Evolutionary conservation across 2,113 vertebrate genomes (phyloP), one percentile per base, ranked within the genome.

Genomic region (Numenius arquata): DNA sequence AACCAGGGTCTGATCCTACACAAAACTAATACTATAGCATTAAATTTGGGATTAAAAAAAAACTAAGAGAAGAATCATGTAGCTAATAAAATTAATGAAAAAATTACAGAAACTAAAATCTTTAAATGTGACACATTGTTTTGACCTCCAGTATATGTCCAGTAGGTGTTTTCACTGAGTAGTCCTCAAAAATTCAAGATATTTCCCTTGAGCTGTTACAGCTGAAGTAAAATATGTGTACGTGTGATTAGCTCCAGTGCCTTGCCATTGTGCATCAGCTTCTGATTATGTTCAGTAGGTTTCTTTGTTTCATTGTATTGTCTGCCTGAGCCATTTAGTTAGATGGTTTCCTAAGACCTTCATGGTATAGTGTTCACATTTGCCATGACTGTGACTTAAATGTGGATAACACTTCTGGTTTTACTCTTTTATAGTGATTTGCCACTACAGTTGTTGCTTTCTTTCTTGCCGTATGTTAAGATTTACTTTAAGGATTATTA

Each of bases 161-260:
- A 89, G 29, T 36, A 90, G 62, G 43, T 88, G 55, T 27, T 93
- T 94, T 94, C 66, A 85, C 52, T 82, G 45, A 81, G 26, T 76
- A 88, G 41, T 72, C 45, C 58, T 90, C 62, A 95, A 63, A 91
- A 91, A 82, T 93, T 73, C 70, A 88, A 79, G 71, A 34, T 88
- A 81, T 30, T 89, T 22, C 30, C 73, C 38, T 88, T 71, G 52
- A 93, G n/a, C 56, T 81, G 43, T 66, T 91, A 59, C 32, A 87
- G 50, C 56, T 95, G 53, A 94, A 72, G 40, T 52, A 63, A 66
- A 76, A 40, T 52, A 32, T 71, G 38, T 30, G 19, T 41, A 20
- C 1, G 3, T 30, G 38, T 58, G 75, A 90, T 75, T 75, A 90
- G 62, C 34, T 91, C 43, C 78, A 82, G 62, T 72, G 61, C 36